Evolutionary conservation across 2,888 invertebrate species (phyloP), one percentile per base, ranked within the genome.

Genomic region (Lithophane leautieri): DNA sequence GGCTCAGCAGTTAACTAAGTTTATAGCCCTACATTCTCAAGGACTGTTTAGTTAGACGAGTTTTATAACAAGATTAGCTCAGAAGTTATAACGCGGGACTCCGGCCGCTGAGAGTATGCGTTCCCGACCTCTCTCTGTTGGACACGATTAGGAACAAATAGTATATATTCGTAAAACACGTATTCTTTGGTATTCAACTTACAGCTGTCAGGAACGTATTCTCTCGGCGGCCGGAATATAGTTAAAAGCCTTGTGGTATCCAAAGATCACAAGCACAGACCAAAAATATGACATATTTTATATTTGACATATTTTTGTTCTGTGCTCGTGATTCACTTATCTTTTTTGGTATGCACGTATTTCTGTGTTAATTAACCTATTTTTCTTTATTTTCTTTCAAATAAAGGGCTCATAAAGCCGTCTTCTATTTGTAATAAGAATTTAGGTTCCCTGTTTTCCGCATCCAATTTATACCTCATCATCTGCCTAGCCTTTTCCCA

Each of bases 11-110:
- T 70, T 72, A 72, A 71, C 70, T 71, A 82, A 68, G 50, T 83
- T 82, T 66, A 78, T 78, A 66, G 78, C 44, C 14, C 40, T 50
- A 66, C 60, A 69, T 78, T 70, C 25, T 12, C n/a, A 16, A 22
- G n/a, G 9, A 28, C 50, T 25, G 52, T 52, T 62, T 52, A 28
- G 14, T 61, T 69, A n/a, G 28, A 25, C 7, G n/a, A 60, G 50
- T 69, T 81, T 83, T 66, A 52, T 77, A 28, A 60, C 54, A 65
- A 54, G 56, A 74, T 74, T 44, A 52, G 22, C 25, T 34, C 19
- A 40, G 16, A 50, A 28, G 14, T 68, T 60, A 52, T 34, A 14
- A 22, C 16, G 16, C 52, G 14, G 7, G 50, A 50, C 22, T 50
- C 8, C 50, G 9, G 22, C 50, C 22, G 22, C 22, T 2, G 22